phyloP scores from a whole-genome alignment of 2,888 invertebrate species.

The Protonemura montana region DNA sequence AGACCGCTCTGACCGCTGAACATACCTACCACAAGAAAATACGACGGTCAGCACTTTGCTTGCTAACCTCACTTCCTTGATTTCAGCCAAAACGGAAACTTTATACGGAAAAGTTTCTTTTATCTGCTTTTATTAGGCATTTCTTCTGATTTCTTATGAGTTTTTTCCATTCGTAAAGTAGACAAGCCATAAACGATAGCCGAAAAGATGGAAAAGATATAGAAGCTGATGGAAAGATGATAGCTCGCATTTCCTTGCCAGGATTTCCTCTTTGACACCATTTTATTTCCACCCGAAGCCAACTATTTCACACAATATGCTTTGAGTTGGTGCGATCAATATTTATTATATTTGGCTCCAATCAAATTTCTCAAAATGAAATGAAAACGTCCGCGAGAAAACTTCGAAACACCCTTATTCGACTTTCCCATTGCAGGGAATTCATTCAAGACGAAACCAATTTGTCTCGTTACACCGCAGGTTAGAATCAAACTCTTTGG shows the following conservation, averaged over 20 bases:
- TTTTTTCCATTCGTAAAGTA: slow-evolving; percentile 9
- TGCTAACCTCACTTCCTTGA: slow-evolving; percentile 18
- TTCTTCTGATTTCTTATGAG: slow-evolving; percentile 21
- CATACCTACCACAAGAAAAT: neutral
- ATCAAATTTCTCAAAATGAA: neutral
- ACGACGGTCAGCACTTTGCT: slow-evolving; percentile 36
- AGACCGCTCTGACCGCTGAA: neutral
- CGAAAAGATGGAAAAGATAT: slow-evolving; percentile 3
- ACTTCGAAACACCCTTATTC: neutral
- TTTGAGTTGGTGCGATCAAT: neutral
- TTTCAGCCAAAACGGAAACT: slow-evolving; percentile 2
- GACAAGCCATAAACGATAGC: slow-evolving; percentile 4
- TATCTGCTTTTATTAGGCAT: slow-evolving; percentile 37
- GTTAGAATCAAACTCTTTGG: neutral
- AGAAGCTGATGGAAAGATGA: neutral
- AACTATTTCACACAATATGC: neutral
- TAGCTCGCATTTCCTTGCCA: neutral
- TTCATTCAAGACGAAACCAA: neutral
- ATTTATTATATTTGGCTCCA: slow-evolving; percentile 18
- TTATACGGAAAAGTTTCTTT: slow-evolving; percentile 27
- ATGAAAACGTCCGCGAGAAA: neutral
- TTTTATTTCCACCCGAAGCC: neutral
- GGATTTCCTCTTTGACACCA: neutral
- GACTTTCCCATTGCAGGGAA: neutral
- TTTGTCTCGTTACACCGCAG: slow-evolving; percentile 1